Percentiles rank a stretch among this genome's conserved stretches.
phyloP scores from a whole-genome alignment of 1,140 invertebrate species.

The Bombyx mandarina region DNA sequence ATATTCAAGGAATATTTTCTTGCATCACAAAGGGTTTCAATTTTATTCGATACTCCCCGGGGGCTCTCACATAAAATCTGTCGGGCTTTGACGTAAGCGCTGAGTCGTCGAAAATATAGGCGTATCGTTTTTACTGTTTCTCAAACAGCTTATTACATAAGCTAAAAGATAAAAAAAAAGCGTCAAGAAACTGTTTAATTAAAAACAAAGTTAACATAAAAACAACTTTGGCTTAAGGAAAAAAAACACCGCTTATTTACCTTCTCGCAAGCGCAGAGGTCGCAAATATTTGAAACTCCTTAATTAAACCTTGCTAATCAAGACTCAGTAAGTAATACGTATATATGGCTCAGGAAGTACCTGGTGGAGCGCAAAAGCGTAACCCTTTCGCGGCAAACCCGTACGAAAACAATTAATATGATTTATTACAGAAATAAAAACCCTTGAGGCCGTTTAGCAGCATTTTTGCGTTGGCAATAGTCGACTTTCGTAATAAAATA shows the following conservation, averaged over 20 bases:
- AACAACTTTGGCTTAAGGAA: background rate
- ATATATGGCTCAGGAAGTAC: background rate
- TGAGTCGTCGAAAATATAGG: conserved; percentile 17
- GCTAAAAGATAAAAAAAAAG: background rate
- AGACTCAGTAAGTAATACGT: background rate
- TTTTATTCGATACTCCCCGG: conserved; percentile 21
- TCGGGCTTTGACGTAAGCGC: conserved; percentile 17
- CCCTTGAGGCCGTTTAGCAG: conserved; percentile 43
- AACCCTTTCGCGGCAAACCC: conserved; percentile 25
- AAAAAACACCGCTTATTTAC: no score
- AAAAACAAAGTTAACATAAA: background rate
- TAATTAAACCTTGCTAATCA: conserved; percentile 6
- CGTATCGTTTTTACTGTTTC: conserved; percentile 7
- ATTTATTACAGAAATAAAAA: conserved; percentile 55
- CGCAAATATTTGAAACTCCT: background rate
- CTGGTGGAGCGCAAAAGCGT: conserved; percentile 10
- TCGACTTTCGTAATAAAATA: conserved; percentile 44
- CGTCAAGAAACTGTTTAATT: background rate
- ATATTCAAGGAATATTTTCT: conserved; percentile 17
- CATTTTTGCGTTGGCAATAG: conserved; percentile 47
- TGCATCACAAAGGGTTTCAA: conserved; percentile 22
- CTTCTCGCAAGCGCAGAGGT: no score
- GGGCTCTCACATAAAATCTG: conserved; percentile 21
- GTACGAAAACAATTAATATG: conserved; percentile 51
- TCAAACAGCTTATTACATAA: background rate